Base-by-base conservation (phyloP, 2,888 invertebrate genomes). In the Andrena hattorfiana region DNA sequence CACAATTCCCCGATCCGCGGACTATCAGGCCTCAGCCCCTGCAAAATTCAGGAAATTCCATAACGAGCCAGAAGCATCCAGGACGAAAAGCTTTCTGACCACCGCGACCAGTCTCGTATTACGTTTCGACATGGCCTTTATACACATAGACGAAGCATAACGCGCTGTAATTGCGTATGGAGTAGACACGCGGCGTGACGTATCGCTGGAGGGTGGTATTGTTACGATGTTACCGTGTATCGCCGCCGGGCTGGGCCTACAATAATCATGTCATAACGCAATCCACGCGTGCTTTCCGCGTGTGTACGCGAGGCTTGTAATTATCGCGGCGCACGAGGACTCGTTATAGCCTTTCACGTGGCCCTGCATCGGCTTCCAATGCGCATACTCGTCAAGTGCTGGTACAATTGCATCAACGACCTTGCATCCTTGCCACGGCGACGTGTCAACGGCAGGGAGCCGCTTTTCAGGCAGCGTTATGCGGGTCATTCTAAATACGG, bases 141-240 rank as follows among this genome's bases (percentile, higher is more conserved):
- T 54, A 77, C 26, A 68, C 76, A 80, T 26, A 71, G 75, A 32
- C 81, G 73, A 83, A 81, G 85, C 81, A 83, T 84, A 85, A 80
- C 82, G 79, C 63, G 84, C 75, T 84, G 83, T 88, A 88, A 88
- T 88, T 88, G 89, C 89, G 86, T 85, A 86, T 92, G 92, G 89
- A 88, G 87, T 90, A 90, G 92, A 93, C 93, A 89, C 86, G 88
- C 89, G 89, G 89, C 86, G 90, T 93, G 93, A 93, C 90, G 90
- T 90, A 93, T 93, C 90, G 91, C 91, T 85, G 71, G 81, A 84
- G 90, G 90, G 91, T 91, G 90, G 42, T 92, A 93, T 92, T 91
- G 91, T 91, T 90, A 90, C 86, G 77, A 78, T 83, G 86, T 85
- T 85, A 85, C 81, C 72, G 75, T 83, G 77, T 85, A 86, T 80